A percentile compares a stretch with the other conserved stretches of the same genome.
Conservation (phyloP, 2,113 vertebrate species). For the Tachysurus vachellii region DNA sequence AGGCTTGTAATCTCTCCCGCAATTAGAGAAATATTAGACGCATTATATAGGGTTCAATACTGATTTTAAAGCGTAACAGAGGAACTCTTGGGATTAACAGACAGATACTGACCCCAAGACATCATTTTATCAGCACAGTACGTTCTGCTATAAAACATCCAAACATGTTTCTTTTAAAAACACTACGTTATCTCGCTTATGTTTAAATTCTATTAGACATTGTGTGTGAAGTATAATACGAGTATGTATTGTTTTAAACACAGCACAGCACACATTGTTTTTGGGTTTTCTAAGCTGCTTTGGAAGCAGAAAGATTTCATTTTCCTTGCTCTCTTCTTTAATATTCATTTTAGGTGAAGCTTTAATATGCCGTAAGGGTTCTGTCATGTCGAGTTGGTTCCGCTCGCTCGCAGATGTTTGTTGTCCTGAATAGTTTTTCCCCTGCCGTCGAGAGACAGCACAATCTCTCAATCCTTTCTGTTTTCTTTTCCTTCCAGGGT, state of each 20-base stretch:
- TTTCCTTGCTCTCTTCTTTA: conserved; percentile 1
- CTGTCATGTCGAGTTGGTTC: conserved; percentile 31
- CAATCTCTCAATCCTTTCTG: conserved; percentile 8
- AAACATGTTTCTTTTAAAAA: neutral
- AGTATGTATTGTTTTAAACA: neutral
- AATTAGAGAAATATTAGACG: neutral
- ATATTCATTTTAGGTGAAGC: conserved; percentile 15
- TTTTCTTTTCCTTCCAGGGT: conserved; percentile 28
- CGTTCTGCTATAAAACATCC: neutral
- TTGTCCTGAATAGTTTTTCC: conserved; percentile 41
- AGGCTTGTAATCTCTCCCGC: neutral
- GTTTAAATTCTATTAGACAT: neutral
- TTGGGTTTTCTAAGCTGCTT: neutral
- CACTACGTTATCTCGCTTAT: neutral
- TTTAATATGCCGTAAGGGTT: neutral
- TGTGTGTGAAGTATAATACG: neutral
- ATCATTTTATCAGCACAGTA: neutral
- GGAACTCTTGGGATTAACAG: neutral
- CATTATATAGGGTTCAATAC: neutral
- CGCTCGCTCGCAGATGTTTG: conserved; percentile 10
- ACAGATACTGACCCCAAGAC: neutral
- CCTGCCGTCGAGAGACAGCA: conserved; percentile 8
- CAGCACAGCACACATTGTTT: conserved; percentile 10
- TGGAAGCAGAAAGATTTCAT: neutral
- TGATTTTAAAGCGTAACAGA: neutral